Conservation (phyloP, 2,888 invertebrate species). For the Lissocephala sabroskyi region DNA sequence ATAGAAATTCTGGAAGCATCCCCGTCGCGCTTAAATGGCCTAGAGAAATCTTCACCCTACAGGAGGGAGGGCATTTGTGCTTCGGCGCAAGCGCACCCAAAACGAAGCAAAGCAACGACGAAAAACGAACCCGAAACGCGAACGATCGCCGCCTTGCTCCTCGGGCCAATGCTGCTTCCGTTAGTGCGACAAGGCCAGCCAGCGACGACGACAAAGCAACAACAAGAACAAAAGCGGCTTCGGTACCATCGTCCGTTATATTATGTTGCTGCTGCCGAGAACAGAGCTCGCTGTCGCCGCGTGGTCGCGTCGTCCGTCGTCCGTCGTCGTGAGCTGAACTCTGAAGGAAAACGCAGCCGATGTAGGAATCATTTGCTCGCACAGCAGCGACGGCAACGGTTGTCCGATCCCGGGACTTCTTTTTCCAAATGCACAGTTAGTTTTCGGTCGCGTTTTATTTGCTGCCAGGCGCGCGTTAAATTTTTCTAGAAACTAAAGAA, state of each 20-base stretch:
- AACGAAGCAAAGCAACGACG: too few species aligned
- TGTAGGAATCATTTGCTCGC: slow-evolving; percentile 70
- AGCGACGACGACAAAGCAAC: neutral
- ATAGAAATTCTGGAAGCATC: too few species aligned
- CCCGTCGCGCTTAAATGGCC: too few species aligned
- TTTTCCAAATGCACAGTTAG: too few species aligned
- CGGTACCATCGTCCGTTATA: slow-evolving; percentile 5
- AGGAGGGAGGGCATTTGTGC: slow-evolving; percentile 29
- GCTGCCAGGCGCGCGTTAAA: slow-evolving; percentile 1
- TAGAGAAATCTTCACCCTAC: too few species aligned
- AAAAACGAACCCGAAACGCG: too few species aligned
- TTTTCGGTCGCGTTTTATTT: too few species aligned
- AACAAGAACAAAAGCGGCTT: slow-evolving; percentile 25
- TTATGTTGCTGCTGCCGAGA: slow-evolving; percentile 18
- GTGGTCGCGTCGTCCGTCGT: neutral
- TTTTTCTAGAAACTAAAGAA: slow-evolving; percentile 21
- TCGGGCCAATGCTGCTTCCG: neutral
- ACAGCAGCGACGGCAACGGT: slow-evolving; percentile 65
- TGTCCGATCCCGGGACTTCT: slow-evolving; percentile 27
- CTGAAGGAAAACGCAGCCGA: slow-evolving; percentile 43
- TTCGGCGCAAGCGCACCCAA: slow-evolving; percentile 32
- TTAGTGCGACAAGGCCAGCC: neutral
- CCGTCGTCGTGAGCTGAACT: slow-evolving; percentile 26
- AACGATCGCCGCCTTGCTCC: neutral
- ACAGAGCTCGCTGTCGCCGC: neutral